Percentiles rank a stretch among this genome's conserved stretches.
Conservation (phyloP, 2,888 invertebrate genomes). For the Branchellion lobata region DNA sequence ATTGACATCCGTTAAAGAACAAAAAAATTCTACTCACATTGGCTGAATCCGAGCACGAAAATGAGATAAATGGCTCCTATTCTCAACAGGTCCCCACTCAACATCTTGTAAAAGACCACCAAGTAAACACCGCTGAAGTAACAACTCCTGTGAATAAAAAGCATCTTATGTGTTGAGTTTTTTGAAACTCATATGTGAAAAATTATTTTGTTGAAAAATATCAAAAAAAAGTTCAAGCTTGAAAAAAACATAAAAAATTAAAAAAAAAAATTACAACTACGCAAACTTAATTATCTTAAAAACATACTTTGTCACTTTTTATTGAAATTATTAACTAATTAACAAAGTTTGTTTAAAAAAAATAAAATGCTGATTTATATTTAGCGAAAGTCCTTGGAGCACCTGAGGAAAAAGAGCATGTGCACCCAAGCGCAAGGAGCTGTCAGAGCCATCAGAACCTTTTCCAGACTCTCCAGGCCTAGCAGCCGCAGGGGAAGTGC, state of each 20-base stretch:
- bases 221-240: no score
- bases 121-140: constrained; percentile 96
- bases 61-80: constrained; percentile 95
- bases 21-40: constrained; percentile 70
- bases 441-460: constrained; percentile 84
- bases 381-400: no score
- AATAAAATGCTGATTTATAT: no score
- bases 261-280: no score
- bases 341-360: no score
- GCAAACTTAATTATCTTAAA: no score
- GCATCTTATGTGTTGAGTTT: not conserved
- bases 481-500: constrained; percentile 79
- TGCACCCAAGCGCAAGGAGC: constrained; percentile 96
- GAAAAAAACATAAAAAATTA: no score
- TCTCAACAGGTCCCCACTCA: constrained; percentile 95
- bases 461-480: constrained; percentile 71
- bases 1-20: no score
- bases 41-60: constrained; percentile 90
- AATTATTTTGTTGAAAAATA: no score
- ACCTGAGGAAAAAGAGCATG: constrained; percentile 98
- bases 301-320: no score
- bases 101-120: constrained; percentile 99
- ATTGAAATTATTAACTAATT: no score
- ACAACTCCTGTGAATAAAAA: constrained; percentile 72
- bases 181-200: no score